Conservation (phyloP, 2,888 invertebrate genomes). For the Nebria salina region DNA sequence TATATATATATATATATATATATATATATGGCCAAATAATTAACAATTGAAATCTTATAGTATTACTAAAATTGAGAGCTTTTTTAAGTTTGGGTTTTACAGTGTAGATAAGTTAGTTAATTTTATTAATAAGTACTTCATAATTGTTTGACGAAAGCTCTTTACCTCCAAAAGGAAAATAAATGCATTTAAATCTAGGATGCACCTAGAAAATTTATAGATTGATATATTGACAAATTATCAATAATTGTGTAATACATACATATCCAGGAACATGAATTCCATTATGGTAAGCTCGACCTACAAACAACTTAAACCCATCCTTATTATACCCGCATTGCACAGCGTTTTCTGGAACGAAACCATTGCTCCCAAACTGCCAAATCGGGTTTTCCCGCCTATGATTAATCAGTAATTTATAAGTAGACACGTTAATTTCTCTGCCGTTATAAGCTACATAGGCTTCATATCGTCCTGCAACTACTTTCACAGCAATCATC, state of each 20-base stretch:
- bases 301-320: constrained; percentile 21
- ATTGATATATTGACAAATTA: not conserved
- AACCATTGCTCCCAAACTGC: not conserved
- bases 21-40: too few relatives aligned
- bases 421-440: constrained; percentile 9
- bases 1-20: too few relatives aligned
- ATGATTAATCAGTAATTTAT: constrained; percentile 19
- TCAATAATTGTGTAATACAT: not conserved
- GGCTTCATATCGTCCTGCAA: not conserved
- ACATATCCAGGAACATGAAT: constrained; percentile 22
- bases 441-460: not conserved
- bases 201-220: not conserved
- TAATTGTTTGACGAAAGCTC: not conserved
- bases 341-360: constrained; percentile 18
- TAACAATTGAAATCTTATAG: too few relatives aligned
- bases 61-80: too few relatives aligned
- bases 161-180: not conserved
- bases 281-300: constrained; percentile 1
- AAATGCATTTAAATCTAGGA: constrained; percentile 4
- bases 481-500: constrained; percentile 17
- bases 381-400: not conserved
- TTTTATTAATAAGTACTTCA: not conserved
- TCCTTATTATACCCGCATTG: constrained; percentile 31
- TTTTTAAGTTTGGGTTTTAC: too few relatives aligned
- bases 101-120: not conserved